Evolutionary conservation across 2,797 vertebrate species (phyloP).

Genomic region (Phrynocephalus guinanensis): DNA sequence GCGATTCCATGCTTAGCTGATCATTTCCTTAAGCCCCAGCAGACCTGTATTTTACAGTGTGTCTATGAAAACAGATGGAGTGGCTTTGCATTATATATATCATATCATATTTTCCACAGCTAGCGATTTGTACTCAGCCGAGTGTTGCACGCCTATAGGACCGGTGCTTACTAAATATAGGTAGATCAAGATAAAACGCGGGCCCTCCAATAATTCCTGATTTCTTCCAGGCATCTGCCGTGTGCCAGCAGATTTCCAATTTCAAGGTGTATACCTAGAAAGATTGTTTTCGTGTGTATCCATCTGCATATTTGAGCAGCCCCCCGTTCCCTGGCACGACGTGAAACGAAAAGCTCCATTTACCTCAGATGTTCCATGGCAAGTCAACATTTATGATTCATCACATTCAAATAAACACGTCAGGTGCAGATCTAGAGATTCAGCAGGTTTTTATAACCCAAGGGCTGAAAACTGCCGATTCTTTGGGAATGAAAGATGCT

Average conservation of each 20-base stretch:
- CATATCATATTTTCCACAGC: slow-evolving; percentile 14
- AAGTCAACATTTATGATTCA: slow-evolving; percentile 52
- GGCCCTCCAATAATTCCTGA: slow-evolving; percentile 44
- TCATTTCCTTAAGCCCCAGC: slow-evolving; percentile 32
- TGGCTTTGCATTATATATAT: slow-evolving; percentile 29
- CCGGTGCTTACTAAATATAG: slow-evolving; percentile 37
- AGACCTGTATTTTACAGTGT: slow-evolving; percentile 39
- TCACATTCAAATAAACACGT: slow-evolving; percentile 45
- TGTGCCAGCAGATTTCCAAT: slow-evolving; percentile 31
- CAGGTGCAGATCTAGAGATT: slow-evolving; percentile 1
- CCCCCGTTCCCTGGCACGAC: slow-evolving; percentile 36
- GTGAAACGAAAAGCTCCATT: slow-evolving; percentile 54
- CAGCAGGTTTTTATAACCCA: slow-evolving; percentile 38
- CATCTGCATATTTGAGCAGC: slow-evolving; percentile 44
- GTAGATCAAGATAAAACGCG: slow-evolving; percentile 53
- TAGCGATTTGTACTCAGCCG: slow-evolving; percentile 47
- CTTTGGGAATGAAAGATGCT: not conserved
- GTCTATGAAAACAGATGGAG: slow-evolving; percentile 33
- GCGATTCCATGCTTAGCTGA: slow-evolving; percentile 33
- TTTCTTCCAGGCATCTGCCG: slow-evolving; percentile 54
- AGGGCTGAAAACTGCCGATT: not conserved
- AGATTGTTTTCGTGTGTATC: slow-evolving; percentile 41
- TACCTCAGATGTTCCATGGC: slow-evolving; percentile 21
- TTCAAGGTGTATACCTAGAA: slow-evolving; percentile 53
- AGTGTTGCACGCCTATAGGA: slow-evolving; percentile 52